Evolutionary conservation across 2,113 vertebrate species (phyloP), one percentile per base, ranked within the genome.

Genomic region (Hippopotamus amphibius): DNA sequence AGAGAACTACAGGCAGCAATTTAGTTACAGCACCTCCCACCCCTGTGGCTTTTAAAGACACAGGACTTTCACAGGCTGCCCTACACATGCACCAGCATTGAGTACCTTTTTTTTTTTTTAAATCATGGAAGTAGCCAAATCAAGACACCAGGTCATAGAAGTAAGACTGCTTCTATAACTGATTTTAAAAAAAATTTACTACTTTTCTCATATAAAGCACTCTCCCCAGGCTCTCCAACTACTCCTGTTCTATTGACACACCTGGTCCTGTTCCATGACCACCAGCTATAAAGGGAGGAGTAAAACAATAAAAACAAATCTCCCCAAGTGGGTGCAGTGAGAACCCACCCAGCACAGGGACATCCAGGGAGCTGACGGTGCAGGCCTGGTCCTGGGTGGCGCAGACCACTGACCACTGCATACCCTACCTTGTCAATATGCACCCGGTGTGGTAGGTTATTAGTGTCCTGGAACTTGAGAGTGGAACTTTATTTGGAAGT

Each of bases 381-480:
- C 24, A 57, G 69, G 83, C 50, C 82, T n/a, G 9, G 4, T 9
- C 48, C 69, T 15, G 48, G 12, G 4, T 65, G 13, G 53, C n/a
- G 26, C 65, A 13, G 14, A 46, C 2, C 46, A 0, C 65, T 21
- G 14, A 46, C 2, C 46, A 0, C 28, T 0, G 2, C 74, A 12
- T 10, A 30, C 15, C 12, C 11, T 0, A 1, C 17, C 68, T 63
- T 0, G 63, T 88, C 61, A 0, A 0, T 2, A 81, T 12, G 5
- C 4, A 21, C 14, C 24, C 7, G 0, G 33, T 14, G 24, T 6
- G 7, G 24, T 6, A 12, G 8, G 48, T 0, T 15, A 9, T 3
- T 5, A 28, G 46, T 9, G 21, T 22, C 28, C 66, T 24, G 41
- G 46, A 17, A 19, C 33, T 55, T 41, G 30, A 0, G 15, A 68